These are phyloP conservation scores for Musca vetustissima DNA, from an alignment of 1,140 invertebrate species.

Conservation along the genomic window DNA sequence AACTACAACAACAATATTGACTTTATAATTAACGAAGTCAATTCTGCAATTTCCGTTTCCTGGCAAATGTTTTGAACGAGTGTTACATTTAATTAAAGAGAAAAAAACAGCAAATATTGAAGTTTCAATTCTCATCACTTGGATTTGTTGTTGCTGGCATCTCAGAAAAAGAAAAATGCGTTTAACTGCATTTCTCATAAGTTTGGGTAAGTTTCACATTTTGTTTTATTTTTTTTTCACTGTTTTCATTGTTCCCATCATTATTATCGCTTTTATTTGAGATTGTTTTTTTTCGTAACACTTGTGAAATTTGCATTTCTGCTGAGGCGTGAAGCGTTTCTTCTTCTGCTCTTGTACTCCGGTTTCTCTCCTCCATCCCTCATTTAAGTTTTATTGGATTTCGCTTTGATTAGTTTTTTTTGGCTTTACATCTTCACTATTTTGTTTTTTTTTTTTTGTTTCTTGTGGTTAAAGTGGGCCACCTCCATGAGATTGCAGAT, in stretches of 20 bases:
- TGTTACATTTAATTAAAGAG: too few relatives aligned
- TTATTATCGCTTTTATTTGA: background rate
- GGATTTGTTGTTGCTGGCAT: background rate
- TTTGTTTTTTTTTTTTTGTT: background rate
- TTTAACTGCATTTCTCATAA: constrained; percentile 7
- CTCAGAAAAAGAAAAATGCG: too few relatives aligned
- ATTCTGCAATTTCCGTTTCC: constrained; percentile 13
- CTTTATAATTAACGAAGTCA: too few relatives aligned
- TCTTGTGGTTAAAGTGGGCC: constrained; percentile 6
- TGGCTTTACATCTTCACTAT: background rate
- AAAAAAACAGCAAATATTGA: too few relatives aligned
- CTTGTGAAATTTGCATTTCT: constrained; percentile 22
- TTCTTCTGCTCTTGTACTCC: too few relatives aligned
- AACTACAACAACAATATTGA: constrained; percentile 1
- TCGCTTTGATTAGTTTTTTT: constrained; percentile 7
- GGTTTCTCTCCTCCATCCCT: too few relatives aligned
- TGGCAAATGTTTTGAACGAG: background rate
- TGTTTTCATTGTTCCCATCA: background rate
- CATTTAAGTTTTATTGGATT: too few relatives aligned
- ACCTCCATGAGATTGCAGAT: background rate
- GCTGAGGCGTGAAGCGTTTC: too few relatives aligned
- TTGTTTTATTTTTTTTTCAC: background rate
- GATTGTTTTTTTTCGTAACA: constrained; percentile 6
- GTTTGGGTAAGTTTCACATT: constrained; percentile 14
- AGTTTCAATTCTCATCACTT: too few relatives aligned